Base-by-base conservation (phyloP, 2,888 invertebrate genomes). In the Apamea crenata region DNA sequence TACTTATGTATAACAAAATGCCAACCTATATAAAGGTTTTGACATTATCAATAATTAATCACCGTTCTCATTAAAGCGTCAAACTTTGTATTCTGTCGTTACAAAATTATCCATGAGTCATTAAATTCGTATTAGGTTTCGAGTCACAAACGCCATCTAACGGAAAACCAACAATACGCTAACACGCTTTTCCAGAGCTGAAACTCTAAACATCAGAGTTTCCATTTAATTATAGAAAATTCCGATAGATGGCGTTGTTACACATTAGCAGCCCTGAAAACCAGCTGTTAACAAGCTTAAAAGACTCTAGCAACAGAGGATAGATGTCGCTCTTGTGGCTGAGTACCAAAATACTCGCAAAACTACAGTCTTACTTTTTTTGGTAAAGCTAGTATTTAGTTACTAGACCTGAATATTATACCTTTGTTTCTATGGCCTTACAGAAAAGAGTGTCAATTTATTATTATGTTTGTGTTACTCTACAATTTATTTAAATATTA, bases 171-270 rank as follows among this genome's bases (percentile, higher is more conserved):
- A 5, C 0, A 66, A 29, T n/a, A 69, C 25, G 0, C 14, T 29
- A 29, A 29, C 50, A 63, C 12, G n/a, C n/a, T 81, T 76, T 78
- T 73, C 78, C 44, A 1, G 14, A 68, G 18, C 59, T 53, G 21
- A 36, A 69, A 73, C 25, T 18, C 21, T 61, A 63, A 61, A 36
- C 36, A 14, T 6, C 2, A 36, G 5, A 56, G 56, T 85, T 88
- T 83, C 36, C 76, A 81, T 70, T 68, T 78, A 75, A 25, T 89
- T 79, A 74, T 25, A 83, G 89, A 88, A 92, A 92, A 91, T 77
- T 88, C 81, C 86, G 74, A 75, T 71, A 94, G 94, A 92, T 93
- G 93, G 94, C 93, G 90, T 32, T 83, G 66, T 69, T 72, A 59
- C 29, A 12, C 73, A 66, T 32, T 74, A 32, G 14, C 1, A 61